phyloP scores from a whole-genome alignment of 2,797 vertebrate species.

The Helostoma temminkii region DNA sequence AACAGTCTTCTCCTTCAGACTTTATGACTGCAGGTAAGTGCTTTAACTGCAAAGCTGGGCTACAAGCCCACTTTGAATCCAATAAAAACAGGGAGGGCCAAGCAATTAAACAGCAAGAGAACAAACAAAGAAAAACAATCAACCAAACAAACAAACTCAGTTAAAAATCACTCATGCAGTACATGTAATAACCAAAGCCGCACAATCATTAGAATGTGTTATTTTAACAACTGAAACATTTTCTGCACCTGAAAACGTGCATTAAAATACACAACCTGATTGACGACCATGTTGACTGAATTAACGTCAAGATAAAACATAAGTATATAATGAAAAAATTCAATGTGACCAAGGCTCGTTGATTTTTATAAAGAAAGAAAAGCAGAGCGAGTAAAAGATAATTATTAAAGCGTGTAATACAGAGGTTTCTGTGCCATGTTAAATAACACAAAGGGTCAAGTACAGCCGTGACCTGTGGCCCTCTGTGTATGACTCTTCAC shows the following conservation, averaged over 20 bases:
- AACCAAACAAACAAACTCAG: no score
- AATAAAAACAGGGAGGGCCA: not conserved
- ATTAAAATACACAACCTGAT: not conserved
- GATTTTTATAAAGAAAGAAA: not conserved
- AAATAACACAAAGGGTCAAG: conserved; percentile 9
- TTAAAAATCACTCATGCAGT: not conserved
- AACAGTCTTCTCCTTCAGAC: not conserved
- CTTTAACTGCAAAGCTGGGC: not conserved
- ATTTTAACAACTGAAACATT: not conserved
- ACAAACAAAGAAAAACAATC: no score
- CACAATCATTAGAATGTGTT: not conserved
- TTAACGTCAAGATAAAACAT: not conserved
- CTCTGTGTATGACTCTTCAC: not conserved
- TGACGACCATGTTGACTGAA: not conserved
- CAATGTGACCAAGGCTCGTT: not conserved
- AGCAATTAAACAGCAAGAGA: not conserved
- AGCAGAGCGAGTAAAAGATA: not conserved
- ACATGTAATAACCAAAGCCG: not conserved
- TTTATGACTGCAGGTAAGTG: not conserved
- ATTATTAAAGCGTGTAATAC: not conserved
- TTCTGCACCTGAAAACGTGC: not conserved
- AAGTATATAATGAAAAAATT: not conserved
- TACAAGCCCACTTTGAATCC: not conserved
- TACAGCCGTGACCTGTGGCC: not conserved
- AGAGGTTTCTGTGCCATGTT: not conserved